phyloP scores from a whole-genome alignment of 2,888 invertebrate species.

The Smittia aterrima region DNA sequence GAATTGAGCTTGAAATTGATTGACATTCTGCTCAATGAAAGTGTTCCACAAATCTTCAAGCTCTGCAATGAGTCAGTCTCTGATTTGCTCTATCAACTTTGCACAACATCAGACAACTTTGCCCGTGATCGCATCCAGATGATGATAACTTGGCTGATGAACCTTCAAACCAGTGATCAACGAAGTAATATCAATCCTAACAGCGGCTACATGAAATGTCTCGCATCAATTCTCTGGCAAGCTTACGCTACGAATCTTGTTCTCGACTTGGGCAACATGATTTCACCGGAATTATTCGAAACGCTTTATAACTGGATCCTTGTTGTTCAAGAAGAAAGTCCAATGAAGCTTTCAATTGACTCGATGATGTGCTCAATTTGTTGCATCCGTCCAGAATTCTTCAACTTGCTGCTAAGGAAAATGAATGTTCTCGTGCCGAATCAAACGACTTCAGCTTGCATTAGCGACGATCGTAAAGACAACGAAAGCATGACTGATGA shows the following conservation, averaged over 20 bases:
- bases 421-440: slow-evolving; percentile 64
- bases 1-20: slow-evolving; percentile 61
- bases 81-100: slow-evolving; percentile 76
- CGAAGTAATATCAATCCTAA: slow-evolving; percentile 43
- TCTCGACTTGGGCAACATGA: slow-evolving; percentile 64
- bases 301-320: slow-evolving; percentile 75
- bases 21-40: slow-evolving; percentile 60
- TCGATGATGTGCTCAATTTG: slow-evolving; percentile 82
- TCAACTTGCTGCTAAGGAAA: slow-evolving; percentile 69
- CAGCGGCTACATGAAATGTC: slow-evolving; percentile 66
- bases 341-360: slow-evolving; percentile 81
- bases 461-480: slow-evolving; percentile 58
- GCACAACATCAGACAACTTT: slow-evolving; percentile 57
- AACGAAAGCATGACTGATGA: slow-evolving; percentile 67
- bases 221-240: slow-evolving; percentile 79
- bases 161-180: slow-evolving; percentile 27
- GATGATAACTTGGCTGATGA: slow-evolving; percentile 68
- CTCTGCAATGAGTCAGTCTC: slow-evolving; percentile 64
- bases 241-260: slow-evolving; percentile 63
- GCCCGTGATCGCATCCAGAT: slow-evolving; percentile 64
- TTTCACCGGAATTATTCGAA: slow-evolving; percentile 74
- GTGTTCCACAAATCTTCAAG: slow-evolving; percentile 54
- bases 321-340: slow-evolving; percentile 65
- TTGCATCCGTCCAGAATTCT: slow-evolving; percentile 75
- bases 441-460: slow-evolving; percentile 48